phyloP scores from a whole-genome alignment of 2,113 vertebrate species.

The Melospiza melodia region DNA sequence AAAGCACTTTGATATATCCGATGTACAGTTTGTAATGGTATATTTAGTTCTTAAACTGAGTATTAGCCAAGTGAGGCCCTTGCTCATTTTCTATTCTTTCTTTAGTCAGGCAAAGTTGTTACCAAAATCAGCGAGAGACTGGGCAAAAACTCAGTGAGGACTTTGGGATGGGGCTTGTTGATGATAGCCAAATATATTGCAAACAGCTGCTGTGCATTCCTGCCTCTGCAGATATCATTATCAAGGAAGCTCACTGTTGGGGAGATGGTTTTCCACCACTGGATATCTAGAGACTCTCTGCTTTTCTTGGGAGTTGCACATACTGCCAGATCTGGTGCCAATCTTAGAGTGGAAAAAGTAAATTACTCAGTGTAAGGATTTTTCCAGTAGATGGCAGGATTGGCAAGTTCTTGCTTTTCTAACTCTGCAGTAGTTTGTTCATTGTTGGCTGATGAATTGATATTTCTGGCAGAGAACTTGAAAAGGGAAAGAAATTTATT shows the following conservation, averaged over 20 bases:
- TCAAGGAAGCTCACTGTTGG: neutral
- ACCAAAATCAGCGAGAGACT: neutral
- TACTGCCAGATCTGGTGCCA: neutral
- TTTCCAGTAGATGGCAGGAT: constrained; percentile 72
- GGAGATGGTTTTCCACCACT: neutral
- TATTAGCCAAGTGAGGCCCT: neutral
- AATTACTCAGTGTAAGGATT: neutral
- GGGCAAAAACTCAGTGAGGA: neutral
- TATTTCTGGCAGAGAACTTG: constrained; percentile 19
- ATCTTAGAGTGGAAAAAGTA: neutral
- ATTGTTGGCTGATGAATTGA: constrained; percentile 8
- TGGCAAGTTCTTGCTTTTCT: constrained; percentile 26
- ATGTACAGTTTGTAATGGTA: neutral
- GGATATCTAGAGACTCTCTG: neutral
- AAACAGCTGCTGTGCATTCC: neutral
- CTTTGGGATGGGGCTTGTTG: neutral
- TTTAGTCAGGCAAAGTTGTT: constrained; percentile 14
- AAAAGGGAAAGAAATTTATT: constrained; percentile 46
- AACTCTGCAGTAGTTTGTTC: neutral
- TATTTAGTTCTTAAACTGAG: neutral
- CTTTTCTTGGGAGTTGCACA: neutral
- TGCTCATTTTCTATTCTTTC: constrained; percentile 6
- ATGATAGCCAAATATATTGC: constrained; percentile 6
- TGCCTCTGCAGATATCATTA: neutral
- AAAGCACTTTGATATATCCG: neutral